Base-by-base conservation (phyloP, 1,140 invertebrate genomes). In the Temnothorax longispinosus region DNA sequence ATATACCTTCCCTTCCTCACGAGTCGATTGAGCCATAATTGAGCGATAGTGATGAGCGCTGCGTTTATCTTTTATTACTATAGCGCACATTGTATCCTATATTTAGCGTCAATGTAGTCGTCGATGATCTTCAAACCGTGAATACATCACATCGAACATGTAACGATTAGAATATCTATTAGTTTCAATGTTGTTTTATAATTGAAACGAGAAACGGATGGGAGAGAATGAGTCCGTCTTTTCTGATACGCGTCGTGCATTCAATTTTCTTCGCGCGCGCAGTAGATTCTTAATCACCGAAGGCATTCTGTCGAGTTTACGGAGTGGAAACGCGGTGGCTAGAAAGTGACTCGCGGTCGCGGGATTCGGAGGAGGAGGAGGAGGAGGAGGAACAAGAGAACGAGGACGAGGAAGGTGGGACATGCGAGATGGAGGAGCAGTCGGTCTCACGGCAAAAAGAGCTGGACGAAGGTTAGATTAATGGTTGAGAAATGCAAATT, bases 401-500 rank as follows among this genome's bases (percentile, higher is more conserved):
- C 1, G 11, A 74, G 88, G 32, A 86, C 27, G 81, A 80, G 69
- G 62, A 86, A 82, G 85, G 47, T 72, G 60, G 47, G 72, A 41
- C 72, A 41, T 35, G 84, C 71, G 77, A 85, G 75, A 84, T 64
- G 81, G 71, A 88, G 85, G 89, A 80, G 72, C 64, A 80, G 67
- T 78, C 69, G 78, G 69, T 86, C 87, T 87, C 81, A 27, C 54
- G 80, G 84, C 77, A 91, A 92, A 92, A 89, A 82, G 87, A 89
- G 89, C 64, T 58, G 87, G 88, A 90, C 86, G 92, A 90, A 94
- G 93, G 92, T 94, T 93, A 93, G 93, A 94, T 94, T 94, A 94
- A 94, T 94, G 93, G 94, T 89, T 93, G 94, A 94, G 94, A 94
- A 94, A 94, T 94, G 94, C 92, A 94, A 94, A 94, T 94, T 93